These are phyloP conservation scores for Rhinatrema bivittatum DNA, from an alignment of 2,797 vertebrate genomes.

Conservation along the genomic window DNA sequence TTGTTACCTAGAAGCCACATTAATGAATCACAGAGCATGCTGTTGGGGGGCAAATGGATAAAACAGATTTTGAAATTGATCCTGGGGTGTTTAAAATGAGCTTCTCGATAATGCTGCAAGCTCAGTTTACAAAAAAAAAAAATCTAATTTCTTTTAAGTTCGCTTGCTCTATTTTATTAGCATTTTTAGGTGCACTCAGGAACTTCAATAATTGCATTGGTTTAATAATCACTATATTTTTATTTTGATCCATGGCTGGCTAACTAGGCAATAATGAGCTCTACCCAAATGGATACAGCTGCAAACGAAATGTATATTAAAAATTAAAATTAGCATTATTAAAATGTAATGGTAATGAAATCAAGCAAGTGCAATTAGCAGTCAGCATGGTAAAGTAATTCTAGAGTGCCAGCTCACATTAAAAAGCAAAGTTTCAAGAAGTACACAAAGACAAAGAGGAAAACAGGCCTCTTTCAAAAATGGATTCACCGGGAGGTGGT, in stretches of 20 bases:
- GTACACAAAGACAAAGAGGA: too few species aligned
- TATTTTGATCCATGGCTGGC: constrained; percentile 5
- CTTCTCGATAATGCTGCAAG: not conserved
- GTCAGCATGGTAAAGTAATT: not conserved
- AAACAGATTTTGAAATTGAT: not conserved
- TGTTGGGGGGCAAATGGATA: too few species aligned
- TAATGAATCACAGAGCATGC: too few species aligned
- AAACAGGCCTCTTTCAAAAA: too few species aligned
- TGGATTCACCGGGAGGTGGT: too few species aligned
- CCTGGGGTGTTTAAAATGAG: not conserved
- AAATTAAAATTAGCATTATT: constrained; percentile 23
- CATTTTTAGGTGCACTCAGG: constrained; percentile 4
- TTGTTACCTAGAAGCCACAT: too few species aligned
- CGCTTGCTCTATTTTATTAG: constrained; percentile 8
- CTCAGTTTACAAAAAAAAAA: not conserved
- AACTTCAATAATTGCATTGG: constrained; percentile 8
- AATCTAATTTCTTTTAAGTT: not conserved
- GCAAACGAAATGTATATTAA: constrained; percentile 20
- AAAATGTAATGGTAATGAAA: constrained; percentile 31
- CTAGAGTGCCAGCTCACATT: constrained; percentile 1
- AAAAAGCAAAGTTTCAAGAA: not conserved
- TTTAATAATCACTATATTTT: constrained; percentile 28
- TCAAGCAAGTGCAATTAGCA: constrained; percentile 12
- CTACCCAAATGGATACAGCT: constrained; percentile 20
- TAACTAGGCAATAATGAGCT: constrained; percentile 18